Percentiles rank a stretch among this genome's conserved stretches.
Evolutionary conservation across 2,797 vertebrate species (phyloP).

Genomic region (Cercopithecus diana): DNA sequence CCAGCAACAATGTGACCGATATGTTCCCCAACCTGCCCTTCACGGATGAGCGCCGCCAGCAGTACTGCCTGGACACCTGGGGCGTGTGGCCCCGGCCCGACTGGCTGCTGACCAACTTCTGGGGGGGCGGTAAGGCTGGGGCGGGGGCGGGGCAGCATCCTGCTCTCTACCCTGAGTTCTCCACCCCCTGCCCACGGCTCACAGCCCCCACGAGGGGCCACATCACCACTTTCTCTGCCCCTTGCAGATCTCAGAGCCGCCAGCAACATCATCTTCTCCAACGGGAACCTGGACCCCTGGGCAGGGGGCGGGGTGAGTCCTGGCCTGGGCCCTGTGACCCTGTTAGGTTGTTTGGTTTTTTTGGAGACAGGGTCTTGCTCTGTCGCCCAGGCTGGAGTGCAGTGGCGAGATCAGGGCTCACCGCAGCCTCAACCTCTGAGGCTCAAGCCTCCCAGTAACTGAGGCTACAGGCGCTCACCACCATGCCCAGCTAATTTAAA

Average conservation of each 20-base stretch:
- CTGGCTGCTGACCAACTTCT: constrained; percentile 92
- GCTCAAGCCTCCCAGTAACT: neutral
- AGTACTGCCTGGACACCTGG: constrained; percentile 92
- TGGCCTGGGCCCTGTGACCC: neutral
- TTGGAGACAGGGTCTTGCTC: neutral
- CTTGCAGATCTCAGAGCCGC: constrained; percentile 89
- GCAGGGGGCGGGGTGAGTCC: constrained; percentile 93
- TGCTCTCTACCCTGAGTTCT: too few species aligned
- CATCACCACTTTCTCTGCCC: neutral
- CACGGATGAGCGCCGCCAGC: constrained; percentile 84
- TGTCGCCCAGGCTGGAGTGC: neutral
- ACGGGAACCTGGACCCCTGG: constrained; percentile 96
- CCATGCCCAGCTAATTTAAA: neutral
- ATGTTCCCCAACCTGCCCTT: constrained; percentile 93
- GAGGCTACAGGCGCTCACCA: too few species aligned
- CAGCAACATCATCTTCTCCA: constrained; percentile 97
- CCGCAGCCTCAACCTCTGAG: neutral
- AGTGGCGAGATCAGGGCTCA: neutral
- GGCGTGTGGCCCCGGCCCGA: constrained; percentile 86
- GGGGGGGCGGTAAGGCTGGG: constrained; percentile 88
- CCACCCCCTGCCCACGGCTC: neutral
- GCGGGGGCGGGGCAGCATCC: neutral
- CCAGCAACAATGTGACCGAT: constrained; percentile 94
- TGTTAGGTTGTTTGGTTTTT: neutral
- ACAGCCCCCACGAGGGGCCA: neutral